Percentiles rank a stretch among this genome's conserved stretches.
These are phyloP conservation scores for Ips nitidus DNA, from an alignment of 1,140 invertebrate genomes.

Conservation along the genomic window DNA sequence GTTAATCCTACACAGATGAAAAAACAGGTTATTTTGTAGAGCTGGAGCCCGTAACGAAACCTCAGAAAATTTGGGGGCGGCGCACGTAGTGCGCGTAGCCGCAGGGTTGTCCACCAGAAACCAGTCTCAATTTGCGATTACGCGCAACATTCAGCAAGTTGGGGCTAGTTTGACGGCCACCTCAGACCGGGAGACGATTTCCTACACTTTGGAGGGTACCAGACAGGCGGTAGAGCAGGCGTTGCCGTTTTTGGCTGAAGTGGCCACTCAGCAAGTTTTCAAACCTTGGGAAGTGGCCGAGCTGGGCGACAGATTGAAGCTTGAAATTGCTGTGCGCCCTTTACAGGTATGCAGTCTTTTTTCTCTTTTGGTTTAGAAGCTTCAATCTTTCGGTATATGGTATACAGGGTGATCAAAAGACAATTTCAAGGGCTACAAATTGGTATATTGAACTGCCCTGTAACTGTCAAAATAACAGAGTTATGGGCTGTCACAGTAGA, in stretches of 20 bases:
- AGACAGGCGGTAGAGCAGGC: conserved; percentile 62
- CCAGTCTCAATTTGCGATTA: conserved; percentile 70
- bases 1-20: too few relatives aligned
- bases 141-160: conserved; percentile 76
- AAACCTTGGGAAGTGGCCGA: conserved; percentile 88
- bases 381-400: too few relatives aligned
- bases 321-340: conserved; percentile 60
- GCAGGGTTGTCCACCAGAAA: conserved; percentile 72
- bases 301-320: conserved; percentile 58
- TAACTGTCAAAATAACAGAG: too few relatives aligned
- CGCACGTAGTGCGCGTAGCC: conserved; percentile 74
- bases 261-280: conserved; percentile 74
- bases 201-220: conserved; percentile 79
- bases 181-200: conserved; percentile 74
- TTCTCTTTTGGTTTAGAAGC: too few relatives aligned
- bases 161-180: conserved; percentile 73
- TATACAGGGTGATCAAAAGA: too few relatives aligned
- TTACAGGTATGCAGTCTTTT: conserved; percentile 58
- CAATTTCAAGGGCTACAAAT: too few relatives aligned
- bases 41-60: conserved; percentile 87
- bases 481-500: too few relatives aligned
- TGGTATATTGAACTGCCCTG: too few relatives aligned
- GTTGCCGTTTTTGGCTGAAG: conserved; percentile 70
- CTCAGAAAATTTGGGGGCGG: conserved; percentile 69
- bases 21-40: conserved; percentile 58